Percentiles rank a stretch among this genome's conserved stretches.
Evolutionary conservation across 1,140 invertebrate species (phyloP).

Genomic region (Ctenoplectra terminalis): DNA sequence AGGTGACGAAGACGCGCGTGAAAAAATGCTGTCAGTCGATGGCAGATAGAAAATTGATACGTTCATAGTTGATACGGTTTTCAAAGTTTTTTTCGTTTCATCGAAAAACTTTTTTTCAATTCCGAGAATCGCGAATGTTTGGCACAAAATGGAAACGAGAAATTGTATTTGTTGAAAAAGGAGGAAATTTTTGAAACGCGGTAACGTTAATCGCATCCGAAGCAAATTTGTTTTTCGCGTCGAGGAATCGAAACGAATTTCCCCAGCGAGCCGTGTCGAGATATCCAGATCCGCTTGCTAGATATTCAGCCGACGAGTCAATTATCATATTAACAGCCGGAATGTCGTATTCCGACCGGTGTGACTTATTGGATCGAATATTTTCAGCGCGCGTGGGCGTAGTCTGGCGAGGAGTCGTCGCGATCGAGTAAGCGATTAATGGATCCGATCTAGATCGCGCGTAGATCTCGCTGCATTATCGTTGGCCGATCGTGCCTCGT

Average conservation of each 20-base stretch:
- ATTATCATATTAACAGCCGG: conserved; percentile 60
- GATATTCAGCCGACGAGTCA: conserved; percentile 29
- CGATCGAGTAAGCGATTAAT: conserved; percentile 66
- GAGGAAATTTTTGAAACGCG: too few relatives aligned
- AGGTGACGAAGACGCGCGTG: too few relatives aligned
- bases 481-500: background rate
- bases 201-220: too few relatives aligned
- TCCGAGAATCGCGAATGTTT: too few relatives aligned
- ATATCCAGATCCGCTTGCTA: background rate
- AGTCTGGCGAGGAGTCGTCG: conserved; percentile 23
- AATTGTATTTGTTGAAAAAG: too few relatives aligned
- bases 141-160: too few relatives aligned
- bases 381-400: conserved; percentile 51
- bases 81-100: too few relatives aligned
- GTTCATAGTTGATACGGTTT: too few relatives aligned
- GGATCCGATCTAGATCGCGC: conserved; percentile 60
- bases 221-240: background rate
- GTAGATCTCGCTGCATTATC: conserved; percentile 43
- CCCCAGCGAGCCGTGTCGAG: background rate
- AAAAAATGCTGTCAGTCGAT: too few relatives aligned
- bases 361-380: conserved; percentile 20
- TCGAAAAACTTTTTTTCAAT: too few relatives aligned
- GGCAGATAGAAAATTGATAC: too few relatives aligned
- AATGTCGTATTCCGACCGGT: conserved; percentile 27
- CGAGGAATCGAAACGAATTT: conserved; percentile 7